phyloP scores from a whole-genome alignment of 92 coral and sea anemone genomes.

The Epizoanthus illoricatus region DNA sequence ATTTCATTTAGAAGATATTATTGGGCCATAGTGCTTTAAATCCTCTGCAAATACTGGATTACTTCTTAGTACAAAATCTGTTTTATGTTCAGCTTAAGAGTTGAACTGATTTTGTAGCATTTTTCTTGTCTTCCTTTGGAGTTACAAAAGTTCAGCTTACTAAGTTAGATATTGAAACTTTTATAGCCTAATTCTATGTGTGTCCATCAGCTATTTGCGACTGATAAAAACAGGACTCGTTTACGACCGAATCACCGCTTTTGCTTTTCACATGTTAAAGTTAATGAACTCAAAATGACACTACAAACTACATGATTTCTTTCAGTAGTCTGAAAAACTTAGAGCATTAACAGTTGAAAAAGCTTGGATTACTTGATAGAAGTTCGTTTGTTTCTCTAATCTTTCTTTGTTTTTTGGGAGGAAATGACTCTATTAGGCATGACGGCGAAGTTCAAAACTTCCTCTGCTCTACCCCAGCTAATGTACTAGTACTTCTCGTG shows the following conservation, averaged over 20 bases:
- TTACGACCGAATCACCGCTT: no score
- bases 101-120: conserved; percentile 22
- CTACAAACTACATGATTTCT: not conserved
- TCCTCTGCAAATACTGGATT: conserved; percentile 35
- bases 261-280: not conserved
- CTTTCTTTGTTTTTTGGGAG: conserved; percentile 27
- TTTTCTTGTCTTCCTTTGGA: conserved; percentile 1
- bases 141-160: conserved; percentile 1
- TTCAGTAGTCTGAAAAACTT: not conserved
- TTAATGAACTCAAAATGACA: conserved; percentile 10
- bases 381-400: conserved; percentile 24
- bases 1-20: conserved; percentile 33
- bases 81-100: conserved; percentile 19
- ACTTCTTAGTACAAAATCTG: not conserved
- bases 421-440: conserved; percentile 17
- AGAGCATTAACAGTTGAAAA: conserved; percentile 23
- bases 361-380: not conserved
- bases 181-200: conserved; percentile 1
- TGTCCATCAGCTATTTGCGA: not conserved
- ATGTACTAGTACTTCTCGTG: conserved; percentile 10
- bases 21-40: conserved; percentile 13
- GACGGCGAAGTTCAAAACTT: conserved; percentile 20
- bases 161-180: conserved; percentile 9
- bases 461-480: not conserved
- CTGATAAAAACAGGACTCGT: not conserved